Base-by-base conservation (phyloP, 2,888 invertebrate genomes). In the Acronicta alni region DNA sequence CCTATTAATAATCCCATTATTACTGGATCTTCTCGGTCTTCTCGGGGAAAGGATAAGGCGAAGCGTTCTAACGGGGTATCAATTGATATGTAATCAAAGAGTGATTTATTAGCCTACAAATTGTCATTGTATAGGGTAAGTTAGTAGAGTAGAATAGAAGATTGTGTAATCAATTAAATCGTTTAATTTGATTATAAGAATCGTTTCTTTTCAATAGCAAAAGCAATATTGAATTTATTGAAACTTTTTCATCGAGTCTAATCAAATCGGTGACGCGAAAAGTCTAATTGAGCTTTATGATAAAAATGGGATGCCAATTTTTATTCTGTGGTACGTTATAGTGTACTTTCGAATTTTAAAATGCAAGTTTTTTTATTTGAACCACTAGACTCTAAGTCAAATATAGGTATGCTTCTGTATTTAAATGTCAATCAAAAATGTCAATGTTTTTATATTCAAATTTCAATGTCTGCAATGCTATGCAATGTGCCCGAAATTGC, bases 1-100 rank as follows among this genome's bases (percentile, higher is more conserved):
- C 85, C 89, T 9, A 80, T 80, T 6, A 84, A 79, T 47, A 85
- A 72, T 60, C 81, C 84, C 17, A 77, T 88, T 15, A 77, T 87
- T 63, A 42, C 63, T 30, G 44, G 65, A 6, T 52, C 69, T 49
- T 52, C 47, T 18, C 53, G 12, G 2, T 23, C 42, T 17, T 39
- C 45, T n/a, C 3, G 48, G 17, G 9, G 0, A 58, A 57, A 32
- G 1, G n/a, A 18, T 56, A 56, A 42, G 2, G 30, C 30, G 30
- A 30, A 30, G 30, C 30, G 7, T 3, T 26, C 0, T 47, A 15
- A 17, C 16, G 30, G 9, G 16, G 3, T 32, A 30, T 38, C 3
- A 5, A 26, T 26, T 57, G 16, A 37, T 3, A 37, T n/a, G 30
- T 5, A 41, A 17, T 7, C 12, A 30, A 12, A 26, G 5, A 12